Base-by-base conservation (phyloP, 2,113 vertebrate genomes). In the Eleginops maclovinus region DNA sequence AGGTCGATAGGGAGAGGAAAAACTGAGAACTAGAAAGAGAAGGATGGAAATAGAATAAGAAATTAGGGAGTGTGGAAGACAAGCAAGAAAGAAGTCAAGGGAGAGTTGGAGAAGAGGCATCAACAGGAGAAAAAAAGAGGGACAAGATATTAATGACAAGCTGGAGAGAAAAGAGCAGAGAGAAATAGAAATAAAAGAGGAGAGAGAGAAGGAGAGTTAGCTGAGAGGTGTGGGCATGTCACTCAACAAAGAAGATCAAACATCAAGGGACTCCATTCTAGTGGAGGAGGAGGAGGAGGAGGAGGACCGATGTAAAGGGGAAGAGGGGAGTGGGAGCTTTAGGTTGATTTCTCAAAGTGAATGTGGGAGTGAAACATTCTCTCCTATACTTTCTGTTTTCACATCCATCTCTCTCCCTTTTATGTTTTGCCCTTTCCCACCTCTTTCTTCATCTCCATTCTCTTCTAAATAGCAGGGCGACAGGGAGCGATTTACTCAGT, bases 1-100 rank as follows among this genome's bases (percentile, higher is more conserved):
- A 69, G 82, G 86, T 83, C 71, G 73, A 82, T 62, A 31, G 87
- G 74, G 82, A 88, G 77, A 59, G 59, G 59, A 63, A 80, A 82
- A 72, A 68, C 26, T 54, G 59, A 59, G 24, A 80, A 70, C 56
- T 60, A 22, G 74, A 78, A 70, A 54, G 79, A 78, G 50, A 64
- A 28, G 19, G 72, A 87, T 72, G 72, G 75, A 82, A 81, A 62
- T 70, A 76, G 83, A 85, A 79, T 55, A 31, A 67, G 43, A 74
- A 72, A 81, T 61, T 6, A 75, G n/a, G 59, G 15, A 62, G 66
- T 53, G 46, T 46, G 16, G 3, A n/a, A 28, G 56, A 54, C 54
- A 50, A 73, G 21, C 9, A 49, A 49, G 55, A 56, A 54, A 75
- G 36, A 79, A 68, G 65, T 28, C 24, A 36, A 22, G 46, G 62